Evolutionary conservation across 2,797 vertebrate species (phyloP), one percentile per base, ranked within the genome.

Genomic region (Caiman crocodilus): DNA sequence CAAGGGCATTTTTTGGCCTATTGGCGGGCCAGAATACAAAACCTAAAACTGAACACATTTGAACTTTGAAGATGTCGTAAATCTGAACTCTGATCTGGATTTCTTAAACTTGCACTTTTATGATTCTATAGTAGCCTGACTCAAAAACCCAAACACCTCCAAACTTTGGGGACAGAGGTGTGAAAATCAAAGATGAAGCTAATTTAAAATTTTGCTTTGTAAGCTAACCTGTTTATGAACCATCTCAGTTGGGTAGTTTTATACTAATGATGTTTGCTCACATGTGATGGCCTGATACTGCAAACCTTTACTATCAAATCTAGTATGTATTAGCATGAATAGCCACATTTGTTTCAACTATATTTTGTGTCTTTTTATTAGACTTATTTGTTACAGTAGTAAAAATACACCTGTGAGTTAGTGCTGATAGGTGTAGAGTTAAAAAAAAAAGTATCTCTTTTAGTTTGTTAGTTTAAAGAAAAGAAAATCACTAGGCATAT

Each of bases 401-500:
- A 69, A 92, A 63, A 80, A 69, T 93, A 58, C 25, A 50, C 12
- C 60, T 90, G n/a, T 20, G 78, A 90, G 6, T 81, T 14, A 78
- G 6, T 9, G 3, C 76, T 87, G 81, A 75, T 88, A 86, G 12
- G 2, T 55, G 61, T 30, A 89, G 81, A 86, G 84, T 84, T 63
- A 35, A 42, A 76, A 55, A 65, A 92, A 91, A 94, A 89, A 90
- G 85, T 91, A 50, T 1, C 6, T 91, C 1, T 83, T 50, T 73
- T 28, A 9, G 4, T 32, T 93, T 93, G 84, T 59, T 78, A 95
- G 82, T 61, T 63, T 57, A 61, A 86, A 75, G 76, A 94, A n/a
- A 42, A 77, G 92, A 76, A 87, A 78, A 90, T 86, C 73, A 91
- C 69, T 64, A 87, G 50, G 88, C 96, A 95, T 95, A 95, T 95